Base-by-base conservation (phyloP, 2,888 invertebrate species). In the Torymus texanus region DNA sequence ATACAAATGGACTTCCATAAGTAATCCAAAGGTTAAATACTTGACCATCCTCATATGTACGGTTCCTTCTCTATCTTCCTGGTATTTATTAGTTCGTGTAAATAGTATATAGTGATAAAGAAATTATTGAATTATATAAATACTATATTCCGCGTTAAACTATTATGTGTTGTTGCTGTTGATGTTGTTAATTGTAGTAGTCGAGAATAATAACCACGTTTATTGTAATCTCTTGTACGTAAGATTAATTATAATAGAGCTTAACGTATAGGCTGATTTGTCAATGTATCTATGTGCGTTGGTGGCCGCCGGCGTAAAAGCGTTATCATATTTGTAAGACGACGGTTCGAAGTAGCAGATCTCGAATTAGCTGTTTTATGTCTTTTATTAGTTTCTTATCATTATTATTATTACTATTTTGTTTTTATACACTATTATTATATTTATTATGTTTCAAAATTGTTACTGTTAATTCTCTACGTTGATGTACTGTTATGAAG, bases 91-190 rank as follows among this genome's bases (percentile, higher is more conserved):
- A 59, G 66, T 65, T n/a, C 51, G 51, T 81, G 68, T 79, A 79
- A 29, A 79, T 81, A 79, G 41, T 18, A 11, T 16, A 70, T 58
- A 77, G 62, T 13, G 2, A 76, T 75, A 5, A 4, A 66, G 53
- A 72, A 59, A 78, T 65, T 77, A 78, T 74, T 67, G 68, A 80
- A 68, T 77, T 55, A 74, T 77, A 78, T 66, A 80, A 74, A 76
- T 61, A 80, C 70, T 79, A 82, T 75, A 77, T 77, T 87, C 85
- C 85, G 85, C 85, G 88, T 88, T 89, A 85, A 88, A 85, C 85
- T 87, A 90, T 87, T 88, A 88, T 87, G 88, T 89, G 90, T 89
- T 90, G 87, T 89, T 90, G 89, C 87, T 89, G 90, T 90, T 90
- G 87, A 88, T 90, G 89, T 90, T 90, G 87, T 89, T 89, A 88